Evolutionary conservation across 2,113 vertebrate species (phyloP), one percentile per base, ranked within the genome.

Genomic region (Cacatua alba): DNA sequence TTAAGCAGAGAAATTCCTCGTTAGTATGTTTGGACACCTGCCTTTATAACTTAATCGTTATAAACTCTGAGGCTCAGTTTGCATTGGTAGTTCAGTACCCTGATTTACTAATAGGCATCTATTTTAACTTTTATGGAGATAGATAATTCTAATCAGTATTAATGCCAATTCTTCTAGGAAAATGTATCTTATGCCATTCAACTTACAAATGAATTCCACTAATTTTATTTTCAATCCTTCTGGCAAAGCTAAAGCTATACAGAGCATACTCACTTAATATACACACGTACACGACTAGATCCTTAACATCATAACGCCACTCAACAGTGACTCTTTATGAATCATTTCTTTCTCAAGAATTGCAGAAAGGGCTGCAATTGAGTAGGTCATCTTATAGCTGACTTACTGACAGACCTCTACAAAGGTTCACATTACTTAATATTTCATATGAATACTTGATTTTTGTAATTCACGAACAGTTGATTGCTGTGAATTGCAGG

Each of bases 401-500:
- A 79, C 29, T 48, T 70, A 52, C 2, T 89, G 53, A 82, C 44
- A 82, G 33, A 77, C 19, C n/a, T 55, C 84, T 71, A 25, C 69
- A 81, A 83, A 81, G 57, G n/a, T 65, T 91, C 75, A 78, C 28
- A 11, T 46, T 57, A 57, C 25, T 95, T 94, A 91, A 86, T 88
- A 95, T 93, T 92, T 87, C 90, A 69, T 33, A 51, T 31, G 44
- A 95, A 77, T 57, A 67, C 60, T 88, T 94, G 68, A 82, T 78
- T 95, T 92, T 91, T 78, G 49, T n/a, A 89, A 87, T 48, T 51
- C 87, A 75, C 52, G 87, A 91, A 48, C 33, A 48, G 64, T 60
- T 97, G 95, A 97, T 95, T 97, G 48, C 88, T 87, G 39, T 84
- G 78, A 97, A 93, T 76, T 91, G 68, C 97, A 97, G 92, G 77